Percentiles rank a stretch among this genome's conserved stretches.
Conservation (phyloP, 2,113 vertebrate genomes). For the Bubo scandiacus region DNA sequence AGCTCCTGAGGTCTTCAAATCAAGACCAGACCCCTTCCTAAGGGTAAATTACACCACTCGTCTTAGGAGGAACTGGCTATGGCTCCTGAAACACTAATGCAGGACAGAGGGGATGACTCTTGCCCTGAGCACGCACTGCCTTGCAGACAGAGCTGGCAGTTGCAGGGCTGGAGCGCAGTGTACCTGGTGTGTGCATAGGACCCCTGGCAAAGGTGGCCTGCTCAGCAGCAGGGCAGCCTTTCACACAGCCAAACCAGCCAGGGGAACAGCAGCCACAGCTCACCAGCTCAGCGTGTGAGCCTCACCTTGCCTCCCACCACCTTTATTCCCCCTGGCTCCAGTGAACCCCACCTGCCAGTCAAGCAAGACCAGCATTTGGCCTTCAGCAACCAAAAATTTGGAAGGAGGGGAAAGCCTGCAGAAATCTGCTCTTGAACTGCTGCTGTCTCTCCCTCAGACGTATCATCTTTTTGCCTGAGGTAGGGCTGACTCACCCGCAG, state of each 20-base stretch:
- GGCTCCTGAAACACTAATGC: not conserved
- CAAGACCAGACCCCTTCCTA: constrained; percentile 25
- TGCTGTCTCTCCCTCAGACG: not conserved
- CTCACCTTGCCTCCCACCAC: not conserved
- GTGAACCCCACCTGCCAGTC: not conserved
- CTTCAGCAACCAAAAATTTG: not conserved
- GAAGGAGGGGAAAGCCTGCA: not conserved
- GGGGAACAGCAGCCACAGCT: not conserved
- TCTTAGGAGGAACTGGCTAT: not conserved
- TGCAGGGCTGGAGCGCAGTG: rapidly evolving
- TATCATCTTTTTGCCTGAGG: not conserved
- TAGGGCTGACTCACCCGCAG: not conserved
- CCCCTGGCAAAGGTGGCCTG: not conserved
- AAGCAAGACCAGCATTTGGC: not conserved
- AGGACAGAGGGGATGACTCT: not conserved
- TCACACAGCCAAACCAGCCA: not conserved
- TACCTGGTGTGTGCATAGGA: no score
- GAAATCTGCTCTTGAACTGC: not conserved
- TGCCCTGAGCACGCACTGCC: not conserved
- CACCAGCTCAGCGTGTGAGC: not conserved
- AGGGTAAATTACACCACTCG: not conserved
- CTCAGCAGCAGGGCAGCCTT: not conserved
- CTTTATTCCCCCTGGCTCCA: not conserved
- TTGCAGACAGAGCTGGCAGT: not conserved
- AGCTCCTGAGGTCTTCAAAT: constrained; percentile 43